These are phyloP conservation scores for Drosophila truncata DNA, from an alignment of 1,140 invertebrate genomes.

Conservation along the genomic window DNA sequence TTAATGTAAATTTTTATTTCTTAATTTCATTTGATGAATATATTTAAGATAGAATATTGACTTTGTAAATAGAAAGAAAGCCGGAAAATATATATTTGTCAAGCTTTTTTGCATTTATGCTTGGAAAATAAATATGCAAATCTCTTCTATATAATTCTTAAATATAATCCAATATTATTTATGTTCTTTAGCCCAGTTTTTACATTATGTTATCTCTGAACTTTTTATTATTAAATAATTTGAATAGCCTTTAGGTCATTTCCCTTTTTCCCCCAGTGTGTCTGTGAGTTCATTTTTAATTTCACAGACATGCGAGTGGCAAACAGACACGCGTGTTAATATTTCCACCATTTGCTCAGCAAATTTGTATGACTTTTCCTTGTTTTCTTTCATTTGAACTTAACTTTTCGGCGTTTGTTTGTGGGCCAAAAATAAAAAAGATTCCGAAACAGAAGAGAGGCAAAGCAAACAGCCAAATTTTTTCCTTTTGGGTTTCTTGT, in stretches of 20 bases:
- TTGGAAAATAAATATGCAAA: background rate
- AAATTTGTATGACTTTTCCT: conserved; percentile 63
- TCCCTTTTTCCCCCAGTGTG: conserved; percentile 8
- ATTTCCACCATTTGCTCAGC: conserved; percentile 64
- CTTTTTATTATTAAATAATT: background rate
- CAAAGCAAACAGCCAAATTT: conserved; percentile 10
- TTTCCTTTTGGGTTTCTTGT: conserved; percentile 20
- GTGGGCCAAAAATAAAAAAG: conserved; percentile 41
- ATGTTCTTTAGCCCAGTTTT: accelerated
- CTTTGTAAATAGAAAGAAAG: background rate
- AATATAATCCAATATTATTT: background rate
- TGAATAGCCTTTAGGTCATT: background rate
- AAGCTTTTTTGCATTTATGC: background rate
- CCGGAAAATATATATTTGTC: background rate
- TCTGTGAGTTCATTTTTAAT: conserved; percentile 74
- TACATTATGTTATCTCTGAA: background rate
- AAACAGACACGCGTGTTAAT: conserved; percentile 71
- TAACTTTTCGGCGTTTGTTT: conserved; percentile 57
- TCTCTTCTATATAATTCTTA: too few species aligned
- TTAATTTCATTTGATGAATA: background rate
- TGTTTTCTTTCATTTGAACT: conserved; percentile 63
- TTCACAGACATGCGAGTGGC: conserved; percentile 59
- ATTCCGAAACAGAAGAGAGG: conserved; percentile 3
- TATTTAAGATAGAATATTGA: background rate
- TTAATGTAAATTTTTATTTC: background rate